Conservation (phyloP, 2,888 invertebrate genomes). For the Cephus spinipes region DNA sequence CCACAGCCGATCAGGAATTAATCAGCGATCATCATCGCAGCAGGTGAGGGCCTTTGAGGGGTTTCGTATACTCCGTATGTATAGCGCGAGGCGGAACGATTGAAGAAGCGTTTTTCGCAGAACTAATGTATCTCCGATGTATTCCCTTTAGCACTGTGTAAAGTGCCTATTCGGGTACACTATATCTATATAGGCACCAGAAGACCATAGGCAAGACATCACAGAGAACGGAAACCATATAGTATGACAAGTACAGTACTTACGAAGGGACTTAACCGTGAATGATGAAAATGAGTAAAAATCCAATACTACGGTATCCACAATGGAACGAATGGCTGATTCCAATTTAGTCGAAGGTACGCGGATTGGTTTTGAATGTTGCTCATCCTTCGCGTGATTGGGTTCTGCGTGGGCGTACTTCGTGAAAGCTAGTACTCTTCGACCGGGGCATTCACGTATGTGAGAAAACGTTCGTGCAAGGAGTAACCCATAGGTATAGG, state of each 20-base stretch:
- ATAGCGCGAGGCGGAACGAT: neutral
- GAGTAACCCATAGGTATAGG: neutral
- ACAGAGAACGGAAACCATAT: neutral
- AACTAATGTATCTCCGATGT: conserved; percentile 16
- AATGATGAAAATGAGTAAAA: neutral
- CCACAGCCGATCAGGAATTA: conserved; percentile 59
- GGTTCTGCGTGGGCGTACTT: conserved; percentile 43
- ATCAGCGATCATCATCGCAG: conserved; percentile 57
- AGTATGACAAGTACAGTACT: neutral
- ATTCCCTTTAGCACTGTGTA: conserved; percentile 15
- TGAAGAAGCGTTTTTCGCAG: neutral
- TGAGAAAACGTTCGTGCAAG: neutral
- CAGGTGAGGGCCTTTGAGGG: conserved; percentile 34
- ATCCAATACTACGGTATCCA: neutral
- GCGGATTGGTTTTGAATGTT: conserved; percentile 45
- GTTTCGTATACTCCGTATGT: neutral
- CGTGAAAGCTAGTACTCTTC: conserved; percentile 36
- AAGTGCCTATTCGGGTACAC: conserved; percentile 28
- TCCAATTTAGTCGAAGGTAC: conserved; percentile 44
- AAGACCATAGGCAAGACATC: neutral
- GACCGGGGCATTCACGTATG: neutral
- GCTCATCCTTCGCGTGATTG: conserved; percentile 46
- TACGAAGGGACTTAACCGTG: neutral
- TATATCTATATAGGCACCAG: conserved; percentile 20
- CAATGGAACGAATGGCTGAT: conserved; percentile 32